Conservation (phyloP, 2,888 invertebrate species). For the Ferdinandea cuprea region DNA sequence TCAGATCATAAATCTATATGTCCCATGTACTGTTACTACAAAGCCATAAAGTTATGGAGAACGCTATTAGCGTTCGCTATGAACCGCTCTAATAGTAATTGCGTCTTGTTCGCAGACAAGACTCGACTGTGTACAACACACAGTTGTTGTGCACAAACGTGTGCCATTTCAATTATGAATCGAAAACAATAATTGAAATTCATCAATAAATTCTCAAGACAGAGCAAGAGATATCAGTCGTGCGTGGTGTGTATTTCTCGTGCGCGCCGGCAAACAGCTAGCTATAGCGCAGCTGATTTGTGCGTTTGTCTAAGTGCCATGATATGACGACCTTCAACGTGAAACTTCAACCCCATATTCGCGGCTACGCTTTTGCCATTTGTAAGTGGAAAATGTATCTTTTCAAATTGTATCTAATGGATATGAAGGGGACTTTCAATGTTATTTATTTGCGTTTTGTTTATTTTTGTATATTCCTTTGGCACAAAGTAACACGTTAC, state of each 20-base stretch:
- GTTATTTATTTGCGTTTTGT: not conserved
- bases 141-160: too few species aligned
- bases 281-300: constrained; percentile 44
- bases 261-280: not conserved
- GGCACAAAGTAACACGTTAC: not conserved
- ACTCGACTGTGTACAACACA: not conserved
- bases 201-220: constrained; percentile 52
- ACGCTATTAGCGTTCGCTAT: constrained; percentile 21
- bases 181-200: constrained; percentile 65
- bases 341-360: not conserved
- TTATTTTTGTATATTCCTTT: too few species aligned
- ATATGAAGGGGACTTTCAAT: not conserved
- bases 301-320: constrained; percentile 14
- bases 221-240: not conserved
- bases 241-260: constrained; percentile 34
- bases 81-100: constrained; percentile 20
- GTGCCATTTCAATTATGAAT: constrained; percentile 53
- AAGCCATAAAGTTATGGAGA: constrained; percentile 28
- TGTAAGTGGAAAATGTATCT: not conserved
- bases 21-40: constrained; percentile 5
- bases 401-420: constrained; percentile 2
- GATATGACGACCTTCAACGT: constrained; percentile 41
- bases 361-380: constrained; percentile 5
- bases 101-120: not conserved
- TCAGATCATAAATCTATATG: constrained; percentile 60